These are phyloP conservation scores for Cryptotis parvus DNA, from an alignment of 2,113 vertebrate species.

Conservation along the genomic window DNA sequence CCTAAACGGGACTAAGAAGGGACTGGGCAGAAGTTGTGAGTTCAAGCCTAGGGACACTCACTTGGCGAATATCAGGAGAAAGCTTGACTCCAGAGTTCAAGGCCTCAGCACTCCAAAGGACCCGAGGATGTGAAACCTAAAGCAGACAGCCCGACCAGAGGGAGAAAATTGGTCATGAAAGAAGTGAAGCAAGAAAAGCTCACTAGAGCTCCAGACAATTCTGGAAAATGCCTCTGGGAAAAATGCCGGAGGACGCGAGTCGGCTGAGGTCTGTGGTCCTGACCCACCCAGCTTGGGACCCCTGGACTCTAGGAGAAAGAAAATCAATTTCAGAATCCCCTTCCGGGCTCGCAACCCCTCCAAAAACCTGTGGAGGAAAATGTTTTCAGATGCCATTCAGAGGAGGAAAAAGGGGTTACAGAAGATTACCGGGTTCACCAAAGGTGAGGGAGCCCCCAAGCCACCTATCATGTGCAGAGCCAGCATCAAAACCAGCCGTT, in stretches of 20 bases:
- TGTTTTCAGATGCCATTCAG: background rate
- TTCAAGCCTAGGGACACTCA: slow-evolving; percentile 84
- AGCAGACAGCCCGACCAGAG: slow-evolving; percentile 61
- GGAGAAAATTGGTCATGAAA: slow-evolving; percentile 76
- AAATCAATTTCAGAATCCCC: slow-evolving; percentile 75
- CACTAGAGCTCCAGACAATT: slow-evolving; percentile 71
- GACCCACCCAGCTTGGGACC: slow-evolving; percentile 60
- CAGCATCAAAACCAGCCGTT: background rate
- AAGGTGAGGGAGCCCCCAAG: slow-evolving; percentile 59
- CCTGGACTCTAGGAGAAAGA: slow-evolving; percentile 43
- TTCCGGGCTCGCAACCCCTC: slow-evolving; percentile 51
- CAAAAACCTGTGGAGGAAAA: slow-evolving; percentile 7
- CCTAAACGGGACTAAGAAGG: slow-evolving; percentile 72
- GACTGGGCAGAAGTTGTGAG: slow-evolving; percentile 73
- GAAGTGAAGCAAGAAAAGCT: slow-evolving; percentile 73
- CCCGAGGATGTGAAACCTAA: slow-evolving; percentile 41
- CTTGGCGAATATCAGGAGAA: slow-evolving; percentile 69
- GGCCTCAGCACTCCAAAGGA: no score
- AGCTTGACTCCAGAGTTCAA: slow-evolving; percentile 18
- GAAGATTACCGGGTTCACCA: slow-evolving; percentile 7
- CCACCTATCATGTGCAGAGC: slow-evolving; percentile 28
- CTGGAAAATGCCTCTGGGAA: slow-evolving; percentile 70
- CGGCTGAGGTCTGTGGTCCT: slow-evolving; percentile 45
- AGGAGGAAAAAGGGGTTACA: slow-evolving; percentile 53
- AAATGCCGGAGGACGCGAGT: slow-evolving; percentile 66